Conservation (phyloP, 2,888 invertebrate genomes). For the Melipona beecheii region DNA sequence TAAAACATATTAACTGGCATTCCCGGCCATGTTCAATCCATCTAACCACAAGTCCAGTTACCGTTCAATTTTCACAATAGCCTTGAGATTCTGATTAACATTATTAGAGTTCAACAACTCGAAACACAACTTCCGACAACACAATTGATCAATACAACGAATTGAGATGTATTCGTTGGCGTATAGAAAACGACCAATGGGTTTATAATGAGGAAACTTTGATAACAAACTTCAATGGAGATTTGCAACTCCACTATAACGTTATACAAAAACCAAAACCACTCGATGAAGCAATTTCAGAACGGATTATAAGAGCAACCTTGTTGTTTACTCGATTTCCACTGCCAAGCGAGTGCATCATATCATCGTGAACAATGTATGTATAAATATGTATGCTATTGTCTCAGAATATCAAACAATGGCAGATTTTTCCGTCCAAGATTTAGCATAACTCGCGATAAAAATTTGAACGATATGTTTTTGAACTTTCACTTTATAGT, state of each 20-base stretch:
- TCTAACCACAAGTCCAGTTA: slow-evolving; percentile 57
- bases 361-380: not conserved
- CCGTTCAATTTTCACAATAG: slow-evolving; percentile 51
- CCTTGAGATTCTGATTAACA: slow-evolving; percentile 49
- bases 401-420: too few relatives aligned
- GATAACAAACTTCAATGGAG: slow-evolving; percentile 14
- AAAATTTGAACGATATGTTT: too few relatives aligned
- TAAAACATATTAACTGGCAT: slow-evolving; percentile 27
- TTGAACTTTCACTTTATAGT: too few relatives aligned
- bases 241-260: slow-evolving; percentile 11
- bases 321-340: not conserved
- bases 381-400: too few relatives aligned
- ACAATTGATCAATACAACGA: slow-evolving; percentile 36
- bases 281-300: slow-evolving; percentile 17
- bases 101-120: slow-evolving; percentile 44
- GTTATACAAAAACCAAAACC: not conserved
- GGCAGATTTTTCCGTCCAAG: too few relatives aligned
- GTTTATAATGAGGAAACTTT: slow-evolving; percentile 46
- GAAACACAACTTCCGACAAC: slow-evolving; percentile 27
- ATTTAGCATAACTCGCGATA: not conserved
- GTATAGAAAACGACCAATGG: slow-evolving; percentile 5
- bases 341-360: not conserved
- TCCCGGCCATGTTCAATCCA: slow-evolving; percentile 21
- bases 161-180: slow-evolving; percentile 1
- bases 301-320: slow-evolving; percentile 19